Percentiles rank a stretch among this genome's conserved stretches.
phyloP scores from a whole-genome alignment of 2,113 vertebrate species.

The Gnathonemus echidnorhynchus region DNA sequence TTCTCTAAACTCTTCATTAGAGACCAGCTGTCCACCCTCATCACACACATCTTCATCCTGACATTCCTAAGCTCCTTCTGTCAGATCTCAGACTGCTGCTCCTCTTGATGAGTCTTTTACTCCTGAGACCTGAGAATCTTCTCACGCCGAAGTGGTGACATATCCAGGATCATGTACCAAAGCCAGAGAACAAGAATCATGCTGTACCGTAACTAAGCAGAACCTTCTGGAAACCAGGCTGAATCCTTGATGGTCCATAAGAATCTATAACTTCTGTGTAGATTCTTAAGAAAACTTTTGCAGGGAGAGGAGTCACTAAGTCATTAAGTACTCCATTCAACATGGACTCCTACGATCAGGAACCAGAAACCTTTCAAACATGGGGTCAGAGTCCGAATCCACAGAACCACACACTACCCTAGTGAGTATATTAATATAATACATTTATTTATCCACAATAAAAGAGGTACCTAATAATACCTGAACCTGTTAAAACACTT shows the following conservation, averaged over 20 bases:
- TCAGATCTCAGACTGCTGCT: background rate
- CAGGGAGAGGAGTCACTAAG: too few species aligned
- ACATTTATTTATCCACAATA: background rate
- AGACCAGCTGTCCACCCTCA: background rate
- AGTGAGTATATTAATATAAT: background rate
- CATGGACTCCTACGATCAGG: background rate
- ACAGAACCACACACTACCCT: background rate
- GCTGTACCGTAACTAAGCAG: background rate
- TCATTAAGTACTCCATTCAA: background rate
- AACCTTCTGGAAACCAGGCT: background rate
- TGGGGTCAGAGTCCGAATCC: background rate
- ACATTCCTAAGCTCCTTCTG: background rate
- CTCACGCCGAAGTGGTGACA: background rate
- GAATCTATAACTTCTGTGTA: background rate
- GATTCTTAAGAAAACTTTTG: background rate
- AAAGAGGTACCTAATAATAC: background rate
- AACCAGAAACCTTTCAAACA: background rate
- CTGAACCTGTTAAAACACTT: background rate
- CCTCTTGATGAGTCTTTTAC: background rate
- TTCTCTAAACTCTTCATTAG: background rate
- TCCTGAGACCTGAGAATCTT: background rate
- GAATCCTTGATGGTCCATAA: background rate
- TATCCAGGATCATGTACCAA: background rate
- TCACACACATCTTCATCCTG: background rate
- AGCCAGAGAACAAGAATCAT: background rate